Evolutionary conservation across 2,888 invertebrate species (phyloP), one percentile per base, ranked within the genome.

Genomic region (Pollenia griseotomentosa): DNA sequence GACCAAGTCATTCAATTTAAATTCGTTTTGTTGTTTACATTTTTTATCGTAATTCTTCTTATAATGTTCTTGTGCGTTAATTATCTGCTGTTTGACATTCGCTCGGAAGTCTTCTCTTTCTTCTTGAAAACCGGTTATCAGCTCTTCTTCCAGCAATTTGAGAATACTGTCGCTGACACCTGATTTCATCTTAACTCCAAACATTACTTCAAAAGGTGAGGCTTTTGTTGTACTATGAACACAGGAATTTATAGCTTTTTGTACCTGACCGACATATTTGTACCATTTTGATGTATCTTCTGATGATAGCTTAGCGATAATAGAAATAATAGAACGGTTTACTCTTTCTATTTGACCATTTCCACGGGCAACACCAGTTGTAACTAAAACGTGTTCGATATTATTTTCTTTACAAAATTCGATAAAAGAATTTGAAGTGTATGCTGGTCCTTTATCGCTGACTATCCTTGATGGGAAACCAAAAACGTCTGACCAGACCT

Each of bases 11-110:
- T 78, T 75, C 5, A 87, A 0, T 42, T 78, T 48, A 44, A 88
- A 88, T 2, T 19, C 63, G 9, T 55, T 42, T 63, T 86, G 65
- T 33, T 42, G n/a, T 79, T 77, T 70, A 16, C 87, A 80, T 48
- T 85, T 88, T 53, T 79, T 88, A 57, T 88, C 86, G 55, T 78
- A 88, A 40, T 85, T 78, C 4, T n/a, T 5, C 19, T 88, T 89
- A 74, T 88, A 84, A 3, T 23, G 19, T 55, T 23, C 11, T 59
- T 88, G 88, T 1, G 88, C 79, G 16, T 85, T 48, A 7, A 80
- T 19, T 10, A 89, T 89, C 23, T 79, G 61, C 42, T 19, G 57
- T 68, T 63, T 83, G 48, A 83, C 83, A 44, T 75, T 77, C 66
- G 68, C 61, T 9, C 82, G 55, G 42, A 85, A 51, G 23, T 23